phyloP scores from a whole-genome alignment of 1,140 invertebrate genomes.

The Brachystomella parvula region DNA sequence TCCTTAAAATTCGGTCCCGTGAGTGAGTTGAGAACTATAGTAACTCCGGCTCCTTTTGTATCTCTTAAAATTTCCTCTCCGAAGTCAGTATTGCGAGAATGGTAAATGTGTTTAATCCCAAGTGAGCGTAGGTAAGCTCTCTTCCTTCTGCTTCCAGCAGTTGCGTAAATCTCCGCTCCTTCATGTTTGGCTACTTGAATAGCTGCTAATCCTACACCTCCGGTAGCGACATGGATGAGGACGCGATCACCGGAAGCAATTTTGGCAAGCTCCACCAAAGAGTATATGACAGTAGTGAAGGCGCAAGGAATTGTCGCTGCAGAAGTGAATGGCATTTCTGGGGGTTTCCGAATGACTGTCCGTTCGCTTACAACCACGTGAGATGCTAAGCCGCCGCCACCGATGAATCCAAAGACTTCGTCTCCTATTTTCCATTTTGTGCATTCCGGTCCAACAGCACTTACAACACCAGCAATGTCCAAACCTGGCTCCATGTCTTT shows the following conservation, averaged over 20 bases:
- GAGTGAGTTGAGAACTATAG: slow-evolving; percentile 28
- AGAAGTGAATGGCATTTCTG: slow-evolving; percentile 8
- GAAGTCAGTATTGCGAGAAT: slow-evolving; percentile 23
- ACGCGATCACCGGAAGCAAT: slow-evolving; percentile 47
- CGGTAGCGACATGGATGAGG: slow-evolving; percentile 56
- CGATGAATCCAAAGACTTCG: slow-evolving; percentile 13
- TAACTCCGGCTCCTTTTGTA: slow-evolving; percentile 15
- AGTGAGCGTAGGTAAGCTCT: slow-evolving; percentile 15
- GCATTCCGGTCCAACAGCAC: not conserved
- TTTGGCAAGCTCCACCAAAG: slow-evolving; percentile 18
- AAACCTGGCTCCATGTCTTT: slow-evolving; percentile 8
- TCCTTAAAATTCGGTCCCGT: slow-evolving; percentile 30
- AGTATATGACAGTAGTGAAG: slow-evolving; percentile 17
- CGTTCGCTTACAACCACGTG: slow-evolving; percentile 13
- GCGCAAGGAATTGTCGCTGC: slow-evolving; percentile 18
- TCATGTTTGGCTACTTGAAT: slow-evolving; percentile 49
- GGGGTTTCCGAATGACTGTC: not conserved
- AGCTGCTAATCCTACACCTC: slow-evolving; percentile 53
- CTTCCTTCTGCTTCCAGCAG: slow-evolving; percentile 25
- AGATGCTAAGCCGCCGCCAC: slow-evolving; percentile 12
- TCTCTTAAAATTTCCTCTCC: slow-evolving; percentile 18
- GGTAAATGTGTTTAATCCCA: slow-evolving; percentile 22
- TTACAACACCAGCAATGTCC: slow-evolving; percentile 16
- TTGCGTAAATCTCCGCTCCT: slow-evolving; percentile 38
- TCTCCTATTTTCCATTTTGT: slow-evolving; percentile 19